Base-by-base conservation (phyloP, 2,888 invertebrate species). In the Mesoligia furuncula region DNA sequence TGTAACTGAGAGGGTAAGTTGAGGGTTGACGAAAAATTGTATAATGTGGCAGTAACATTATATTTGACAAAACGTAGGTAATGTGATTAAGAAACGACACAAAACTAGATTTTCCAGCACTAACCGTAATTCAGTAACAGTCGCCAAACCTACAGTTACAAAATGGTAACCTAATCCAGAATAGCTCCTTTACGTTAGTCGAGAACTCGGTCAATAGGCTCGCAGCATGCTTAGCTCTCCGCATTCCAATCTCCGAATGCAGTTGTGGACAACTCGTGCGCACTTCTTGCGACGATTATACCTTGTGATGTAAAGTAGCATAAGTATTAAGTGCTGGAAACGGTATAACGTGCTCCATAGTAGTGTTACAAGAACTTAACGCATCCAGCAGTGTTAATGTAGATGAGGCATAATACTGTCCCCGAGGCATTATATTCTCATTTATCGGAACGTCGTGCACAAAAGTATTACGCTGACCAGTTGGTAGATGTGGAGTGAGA, bases 401-500 rank as follows among this genome's bases (percentile, higher is more conserved):
- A 59, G 42, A 85, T 67, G 66, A 73, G 62, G 31, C 74, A 62
- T 81, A 74, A 65, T 57, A 48, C 48, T 66, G 39, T 20, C 62
- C 68, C 48, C 79, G 62, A 81, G 67, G 67, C 62, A 77, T 83
- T 77, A 83, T 68, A 57, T 81, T 83, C 83, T 48, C 75, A 65
- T 79, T 70, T 69, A 86, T 75, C 11, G 76, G 39, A 67, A 72
- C 67, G 64, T 82, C 76, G 79, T 82, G 80, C 71, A 79, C 27
- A 65, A 84, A 87, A 89, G 84, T 87, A 81, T 85, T 82, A 83
- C 85, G 70, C 66, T 83, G 76, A 80, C 83, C 74, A 82, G 84
- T 54, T 69, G 36, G 67, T 86, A 83, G 88, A 87, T 85, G 86
- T 80, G 81, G 79, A 79, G 77, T 79, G 59, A 79, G 87, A 79